Conservation (phyloP, 2,888 invertebrate species). For the Acleris laterana region DNA sequence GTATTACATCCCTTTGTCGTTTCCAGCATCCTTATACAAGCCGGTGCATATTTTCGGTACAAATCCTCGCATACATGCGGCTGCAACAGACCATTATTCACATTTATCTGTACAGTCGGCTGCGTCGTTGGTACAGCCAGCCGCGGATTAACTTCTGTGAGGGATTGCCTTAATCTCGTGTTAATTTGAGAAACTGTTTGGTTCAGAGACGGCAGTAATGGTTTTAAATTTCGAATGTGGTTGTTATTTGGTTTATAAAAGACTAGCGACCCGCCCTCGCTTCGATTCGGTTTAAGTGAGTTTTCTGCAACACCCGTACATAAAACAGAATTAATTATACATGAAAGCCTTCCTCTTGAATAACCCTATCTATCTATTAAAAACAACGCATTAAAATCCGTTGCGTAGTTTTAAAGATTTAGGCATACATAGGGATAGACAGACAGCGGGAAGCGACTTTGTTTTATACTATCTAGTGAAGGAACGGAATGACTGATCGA, state of each 20-base stretch:
- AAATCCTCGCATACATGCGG: conserved; percentile 36
- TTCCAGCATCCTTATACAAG: conserved; percentile 5
- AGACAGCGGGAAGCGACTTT: too few species aligned
- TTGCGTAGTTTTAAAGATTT: too few species aligned
- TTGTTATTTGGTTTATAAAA: neutral
- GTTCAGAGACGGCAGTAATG: neutral
- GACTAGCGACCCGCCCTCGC: too few species aligned
- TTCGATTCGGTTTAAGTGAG: too few species aligned
- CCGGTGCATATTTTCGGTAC: conserved; percentile 22
- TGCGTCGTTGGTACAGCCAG: neutral
- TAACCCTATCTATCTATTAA: too few species aligned
- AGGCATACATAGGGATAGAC: too few species aligned
- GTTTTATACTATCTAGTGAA: too few species aligned
- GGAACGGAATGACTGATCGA: too few species aligned
- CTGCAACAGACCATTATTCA: conserved; percentile 40
- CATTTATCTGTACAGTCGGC: conserved; percentile 39
- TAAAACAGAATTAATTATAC: too few species aligned
- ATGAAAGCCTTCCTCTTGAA: too few species aligned
- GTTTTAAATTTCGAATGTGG: neutral
- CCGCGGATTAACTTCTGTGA: conserved; percentile 25
- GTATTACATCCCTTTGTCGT: neutral
- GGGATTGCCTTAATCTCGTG: conserved; percentile 19
- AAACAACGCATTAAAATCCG: too few species aligned
- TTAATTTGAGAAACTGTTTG: conserved; percentile 3
- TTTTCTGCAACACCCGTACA: too few species aligned